phyloP scores from a whole-genome alignment of 2,797 vertebrate species.

The Urosaurus nigricauda region DNA sequence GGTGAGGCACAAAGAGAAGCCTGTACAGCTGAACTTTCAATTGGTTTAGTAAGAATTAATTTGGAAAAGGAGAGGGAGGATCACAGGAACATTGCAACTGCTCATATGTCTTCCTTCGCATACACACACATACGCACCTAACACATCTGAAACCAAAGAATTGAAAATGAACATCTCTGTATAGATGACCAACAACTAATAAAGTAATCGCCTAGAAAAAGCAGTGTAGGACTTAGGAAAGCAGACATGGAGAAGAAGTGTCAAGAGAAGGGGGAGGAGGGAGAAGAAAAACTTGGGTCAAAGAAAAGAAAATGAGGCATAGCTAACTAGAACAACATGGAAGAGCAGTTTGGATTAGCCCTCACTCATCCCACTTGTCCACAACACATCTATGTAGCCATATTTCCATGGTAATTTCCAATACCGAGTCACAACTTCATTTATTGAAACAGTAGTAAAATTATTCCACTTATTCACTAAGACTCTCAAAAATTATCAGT shows the following conservation, averaged over 20 bases:
- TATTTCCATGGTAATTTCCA: not conserved
- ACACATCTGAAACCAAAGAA: not conserved
- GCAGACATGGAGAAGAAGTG: not conserved
- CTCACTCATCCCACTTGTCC: not conserved
- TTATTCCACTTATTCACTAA: not conserved
- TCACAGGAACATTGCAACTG: not conserved
- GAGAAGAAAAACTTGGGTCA: not conserved
- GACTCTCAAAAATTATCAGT: not conserved
- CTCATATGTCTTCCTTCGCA: not conserved
- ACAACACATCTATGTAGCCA: not conserved
- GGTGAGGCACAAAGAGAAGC: not conserved
- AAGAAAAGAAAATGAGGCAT: not conserved
- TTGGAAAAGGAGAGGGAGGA: not conserved
- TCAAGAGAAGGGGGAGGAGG: not conserved
- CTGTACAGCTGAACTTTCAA: not conserved
- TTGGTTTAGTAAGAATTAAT: not conserved
- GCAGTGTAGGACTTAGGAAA: not conserved
- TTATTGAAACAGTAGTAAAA: not conserved
- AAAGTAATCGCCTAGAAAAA: not conserved
- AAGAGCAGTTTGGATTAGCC: not conserved
- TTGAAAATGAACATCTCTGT: not conserved
- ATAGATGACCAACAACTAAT: not conserved
- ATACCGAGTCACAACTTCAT: not conserved
- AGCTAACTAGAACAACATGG: not conserved
- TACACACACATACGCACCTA: not conserved